A percentile compares a stretch with the other conserved stretches of the same genome.
Conservation (phyloP, 2,113 vertebrate genomes). For the Periophthalmus modestus region DNA sequence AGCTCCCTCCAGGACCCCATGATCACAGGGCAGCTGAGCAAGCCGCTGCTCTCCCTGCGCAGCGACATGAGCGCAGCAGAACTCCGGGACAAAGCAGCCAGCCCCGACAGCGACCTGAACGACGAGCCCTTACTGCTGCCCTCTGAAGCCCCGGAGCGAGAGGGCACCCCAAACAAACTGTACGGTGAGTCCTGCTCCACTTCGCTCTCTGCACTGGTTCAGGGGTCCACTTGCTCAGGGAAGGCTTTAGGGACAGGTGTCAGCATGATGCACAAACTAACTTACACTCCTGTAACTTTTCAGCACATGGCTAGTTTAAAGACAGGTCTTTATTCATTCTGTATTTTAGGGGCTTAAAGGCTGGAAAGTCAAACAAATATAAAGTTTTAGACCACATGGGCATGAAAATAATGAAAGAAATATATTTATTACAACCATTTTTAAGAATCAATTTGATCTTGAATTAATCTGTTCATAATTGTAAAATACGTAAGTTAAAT, state of each 20-base stretch:
- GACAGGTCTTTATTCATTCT: not conserved
- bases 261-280: slow-evolving; percentile 50
- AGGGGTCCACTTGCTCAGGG: slow-evolving; percentile 9
- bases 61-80: slow-evolving; percentile 97
- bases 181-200: slow-evolving; percentile 86
- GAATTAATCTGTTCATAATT: not conserved
- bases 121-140: slow-evolving; percentile 92
- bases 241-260: slow-evolving; percentile 65
- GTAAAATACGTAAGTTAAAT: not conserved
- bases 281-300: slow-evolving; percentile 25
- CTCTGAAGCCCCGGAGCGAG: slow-evolving; percentile 89
- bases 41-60: slow-evolving; percentile 95
- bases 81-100: slow-evolving; percentile 93
- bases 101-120: slow-evolving; percentile 93
- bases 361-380: not conserved
- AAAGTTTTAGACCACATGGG: not conserved
- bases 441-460: not conserved
- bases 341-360: not conserved
- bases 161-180: slow-evolving; percentile 94
- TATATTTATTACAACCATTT: not conserved
- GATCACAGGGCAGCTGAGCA: slow-evolving; percentile 99
- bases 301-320: slow-evolving; percentile 16
- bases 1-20: slow-evolving; percentile 91
- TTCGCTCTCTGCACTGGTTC: not conserved
- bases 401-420: not conserved